These are phyloP conservation scores for Chaetoderma sp. DNA, from an alignment of 2,888 invertebrate species.

Conservation along the genomic window DNA sequence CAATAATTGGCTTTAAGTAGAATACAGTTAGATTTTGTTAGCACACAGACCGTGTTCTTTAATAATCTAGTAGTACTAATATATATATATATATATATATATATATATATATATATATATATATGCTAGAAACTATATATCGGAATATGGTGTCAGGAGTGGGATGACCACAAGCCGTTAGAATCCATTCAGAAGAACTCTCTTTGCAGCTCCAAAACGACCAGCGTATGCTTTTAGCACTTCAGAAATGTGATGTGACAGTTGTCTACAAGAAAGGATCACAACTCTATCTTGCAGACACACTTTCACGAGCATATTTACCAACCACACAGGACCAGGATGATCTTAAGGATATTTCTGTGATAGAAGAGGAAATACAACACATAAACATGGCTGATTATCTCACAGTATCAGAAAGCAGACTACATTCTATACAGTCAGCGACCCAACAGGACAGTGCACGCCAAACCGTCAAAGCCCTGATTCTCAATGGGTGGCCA, in stretches of 20 bases:
- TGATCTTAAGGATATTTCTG: no score
- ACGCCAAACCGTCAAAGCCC: not conserved
- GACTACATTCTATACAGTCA: not conserved
- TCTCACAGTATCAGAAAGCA: not conserved
- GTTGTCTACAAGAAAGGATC: conserved; percentile 25
- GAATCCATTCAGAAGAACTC: conserved; percentile 19
- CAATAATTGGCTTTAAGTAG: no score
- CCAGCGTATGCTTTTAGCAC: conserved; percentile 19
- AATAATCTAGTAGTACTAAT: no score
- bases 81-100: no score
- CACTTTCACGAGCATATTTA: conserved; percentile 13
- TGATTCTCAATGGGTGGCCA: conserved; percentile 5
- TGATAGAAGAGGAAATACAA: not conserved
- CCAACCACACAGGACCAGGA: no score
- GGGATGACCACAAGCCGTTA: conserved; percentile 34
- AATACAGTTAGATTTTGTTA: no score
- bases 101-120: no score
- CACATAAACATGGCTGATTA: not conserved
- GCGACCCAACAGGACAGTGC: not conserved
- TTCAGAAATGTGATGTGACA: conserved; percentile 24
- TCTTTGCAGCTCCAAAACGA: conserved; percentile 12
- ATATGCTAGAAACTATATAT: no score
- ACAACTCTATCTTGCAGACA: conserved; percentile 29
- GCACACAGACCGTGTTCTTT: no score
- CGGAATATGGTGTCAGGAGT: no score